phyloP scores from a whole-genome alignment of 2,888 invertebrate genomes.

The Cenopis cana region DNA sequence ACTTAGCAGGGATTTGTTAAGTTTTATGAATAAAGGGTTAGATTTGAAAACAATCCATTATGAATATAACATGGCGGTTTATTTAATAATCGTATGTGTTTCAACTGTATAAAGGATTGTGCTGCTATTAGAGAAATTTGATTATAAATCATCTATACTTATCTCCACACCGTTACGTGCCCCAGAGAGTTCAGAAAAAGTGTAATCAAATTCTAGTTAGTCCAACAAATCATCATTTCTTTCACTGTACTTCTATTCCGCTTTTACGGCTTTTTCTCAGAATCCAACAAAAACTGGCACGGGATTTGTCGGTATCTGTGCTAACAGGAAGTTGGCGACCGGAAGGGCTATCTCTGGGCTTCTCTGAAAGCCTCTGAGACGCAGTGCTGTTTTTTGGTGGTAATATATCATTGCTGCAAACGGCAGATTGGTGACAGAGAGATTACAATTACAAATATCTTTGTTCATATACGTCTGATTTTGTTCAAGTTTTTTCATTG shows the following conservation, averaged over 20 bases:
- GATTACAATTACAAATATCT: background rate
- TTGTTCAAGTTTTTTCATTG: too few species aligned
- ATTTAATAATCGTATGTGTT: background rate
- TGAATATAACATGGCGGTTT: too few species aligned
- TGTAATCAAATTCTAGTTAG: constrained; percentile 40
- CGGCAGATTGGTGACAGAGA: constrained; percentile 2
- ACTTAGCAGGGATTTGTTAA: too few species aligned
- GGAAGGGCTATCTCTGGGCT: constrained; percentile 64
- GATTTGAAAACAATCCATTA: too few species aligned
- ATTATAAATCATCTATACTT: constrained; percentile 7
- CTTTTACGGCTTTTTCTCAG: constrained; percentile 43
- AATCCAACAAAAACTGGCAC: constrained; percentile 47
- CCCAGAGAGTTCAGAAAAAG: constrained; percentile 33
- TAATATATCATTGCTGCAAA: constrained; percentile 32
- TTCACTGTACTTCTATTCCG: constrained; percentile 23
- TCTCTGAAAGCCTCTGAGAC: constrained; percentile 58
- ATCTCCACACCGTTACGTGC: background rate
- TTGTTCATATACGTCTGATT: too few species aligned
- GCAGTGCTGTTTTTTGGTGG: constrained; percentile 41
- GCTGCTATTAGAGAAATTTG: too few species aligned
- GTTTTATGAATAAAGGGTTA: too few species aligned
- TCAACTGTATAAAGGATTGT: background rate
- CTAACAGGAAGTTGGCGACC: constrained; percentile 61
- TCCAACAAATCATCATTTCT: constrained; percentile 35
- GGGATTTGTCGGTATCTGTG: constrained; percentile 52